Evolutionary conservation across 2,888 invertebrate genomes (phyloP), one percentile per base, ranked within the genome.

Genomic region (Lobophora halterata): DNA sequence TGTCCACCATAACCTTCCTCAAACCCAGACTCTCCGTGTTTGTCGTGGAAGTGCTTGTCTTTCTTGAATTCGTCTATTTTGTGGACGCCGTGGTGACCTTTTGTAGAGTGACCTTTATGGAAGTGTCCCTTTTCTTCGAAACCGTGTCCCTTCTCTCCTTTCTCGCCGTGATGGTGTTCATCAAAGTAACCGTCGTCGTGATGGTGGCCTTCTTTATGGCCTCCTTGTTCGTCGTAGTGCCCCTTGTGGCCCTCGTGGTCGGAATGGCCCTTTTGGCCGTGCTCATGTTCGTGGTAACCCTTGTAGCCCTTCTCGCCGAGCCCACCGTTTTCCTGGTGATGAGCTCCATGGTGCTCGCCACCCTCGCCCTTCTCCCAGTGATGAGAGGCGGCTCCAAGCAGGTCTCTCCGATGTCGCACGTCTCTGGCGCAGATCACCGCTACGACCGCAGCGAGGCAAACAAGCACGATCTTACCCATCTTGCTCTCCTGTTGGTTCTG

Each of bases 21-120:
- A 55, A 93, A 93, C 1, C 93, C 95, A 36, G 91, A 91, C 53
- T 93, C 93, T 52, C 95, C 94, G 61, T 94, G 92, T 68, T 95
- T 95, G 58, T 95, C 95, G 70, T 92, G 95, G 90, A 94, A 95
- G 70, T 95, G 93, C 60, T 95, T 95, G 61, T 95, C 93, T 71
- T 95, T 95, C 69, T 95, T 94, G 79, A 91, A 94, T 74, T 95
- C 95, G 73, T 95, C 94, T 71, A 93, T 70, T 71, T 95, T 95
- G 81, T 95, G 94, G 2, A 95, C 89, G 55, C 95, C 93, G 65
- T 95, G 95, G 57, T 94, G 93, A 33, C 95, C 95, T 67, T 95
- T 94, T 42, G 93, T 95, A 60, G 92, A 91, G 77, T 95, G 95
- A 0, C 95, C 95, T 65, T 95, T 95, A 52, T 93, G 93, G 74